Base-by-base conservation (phyloP, 2,797 vertebrate species). In the Xyrichtys novacula region DNA sequence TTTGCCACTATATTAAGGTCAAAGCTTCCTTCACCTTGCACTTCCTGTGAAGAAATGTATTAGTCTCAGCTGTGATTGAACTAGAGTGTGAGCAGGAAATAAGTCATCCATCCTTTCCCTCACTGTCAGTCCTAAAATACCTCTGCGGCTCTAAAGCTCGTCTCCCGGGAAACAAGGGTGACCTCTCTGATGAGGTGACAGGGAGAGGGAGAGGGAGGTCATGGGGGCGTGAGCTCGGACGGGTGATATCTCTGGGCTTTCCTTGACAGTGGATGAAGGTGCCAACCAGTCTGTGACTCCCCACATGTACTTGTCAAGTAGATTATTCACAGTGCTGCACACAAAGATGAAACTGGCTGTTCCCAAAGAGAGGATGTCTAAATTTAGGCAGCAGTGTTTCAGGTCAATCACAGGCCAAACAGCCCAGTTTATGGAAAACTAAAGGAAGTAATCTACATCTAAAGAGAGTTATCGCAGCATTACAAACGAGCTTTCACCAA, bases 171-270 rank as follows among this genome's bases (percentile, higher is more conserved):
- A 71, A 86, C 44, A 34, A 70, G 47, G 65, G 36, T 3, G 56
- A 78, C 87, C 78, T 69, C 17, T 57, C 72, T 76, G 64, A 83
- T 63, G 68, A 60, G 12, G 36, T 61, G 67, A 78, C 36, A 76
- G 58, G 57, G 48, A 52, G 78, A 65, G 53, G 57, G 60, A 72
- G 54, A 46, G 22, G 47, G 68, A 61, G 65, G 57, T 32, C 48
- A 68, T 39, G 55, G 53, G 59, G 71, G 38, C 53, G 76, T 20
- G 57, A 28, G 74, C 46, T 15, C 49, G 52, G 38, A 11, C 34
- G 47, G 68, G 61, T 71, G 74, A 76, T 75, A 80, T 81, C 56
- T 43, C 63, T 43, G 81, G 71, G 78, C 61, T 83, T 82, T 66
- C 82, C 85, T 74, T 74, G 60, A 77, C 64, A 44, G 68, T 26